phyloP scores from a whole-genome alignment of 2,113 vertebrate species.

The Sakesphorus luctuosus region DNA sequence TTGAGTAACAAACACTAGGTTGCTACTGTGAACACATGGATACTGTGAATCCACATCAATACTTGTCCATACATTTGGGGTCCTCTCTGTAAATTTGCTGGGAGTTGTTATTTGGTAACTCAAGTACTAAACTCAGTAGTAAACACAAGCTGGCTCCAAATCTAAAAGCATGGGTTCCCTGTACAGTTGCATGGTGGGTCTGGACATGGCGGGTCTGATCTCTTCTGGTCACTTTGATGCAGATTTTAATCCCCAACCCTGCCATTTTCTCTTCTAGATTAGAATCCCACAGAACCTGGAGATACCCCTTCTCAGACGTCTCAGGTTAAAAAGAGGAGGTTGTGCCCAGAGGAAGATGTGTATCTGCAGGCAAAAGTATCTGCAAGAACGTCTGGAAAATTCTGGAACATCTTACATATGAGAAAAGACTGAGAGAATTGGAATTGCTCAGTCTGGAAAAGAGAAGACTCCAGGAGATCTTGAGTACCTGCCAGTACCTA shows the following conservation, averaged over 20 bases:
- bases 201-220: not conserved
- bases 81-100: not conserved
- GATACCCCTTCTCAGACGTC: not conserved
- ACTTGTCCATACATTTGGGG: not conserved
- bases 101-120: not conserved
- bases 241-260: not conserved
- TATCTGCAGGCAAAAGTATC: not conserved
- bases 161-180: not conserved
- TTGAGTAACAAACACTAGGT: not conserved
- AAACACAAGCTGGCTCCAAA: not conserved
- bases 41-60: not conserved
- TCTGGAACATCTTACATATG: not conserved
- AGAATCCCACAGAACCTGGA: not conserved
- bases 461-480: not conserved
- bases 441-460: not conserved
- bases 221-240: not conserved
- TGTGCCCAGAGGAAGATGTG: not conserved
- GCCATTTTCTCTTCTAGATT: not conserved
- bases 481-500: not conserved
- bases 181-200: not conserved
- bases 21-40: fast-evolving
- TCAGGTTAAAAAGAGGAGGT: not conserved
- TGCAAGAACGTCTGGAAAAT: not conserved
- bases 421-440: not conserved
- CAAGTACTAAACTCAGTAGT: not conserved